Conservation (phyloP, 2,113 vertebrate genomes). For the Okapia johnstoni region DNA sequence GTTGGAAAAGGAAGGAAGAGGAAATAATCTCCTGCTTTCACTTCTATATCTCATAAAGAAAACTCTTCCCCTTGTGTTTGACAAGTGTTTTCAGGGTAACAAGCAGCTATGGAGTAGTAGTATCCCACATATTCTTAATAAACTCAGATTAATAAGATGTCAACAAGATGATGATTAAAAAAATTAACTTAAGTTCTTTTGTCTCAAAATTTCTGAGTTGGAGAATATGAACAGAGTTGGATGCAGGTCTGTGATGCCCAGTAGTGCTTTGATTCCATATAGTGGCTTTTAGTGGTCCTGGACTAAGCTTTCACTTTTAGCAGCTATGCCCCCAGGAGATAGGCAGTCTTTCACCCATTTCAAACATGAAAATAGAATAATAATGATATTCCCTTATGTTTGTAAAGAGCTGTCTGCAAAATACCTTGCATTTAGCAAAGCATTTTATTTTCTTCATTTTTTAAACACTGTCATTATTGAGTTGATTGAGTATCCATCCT, state of each 20-base stretch:
- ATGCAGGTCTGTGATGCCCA: neutral
- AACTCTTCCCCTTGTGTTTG: neutral
- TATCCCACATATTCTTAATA: constrained; percentile 22
- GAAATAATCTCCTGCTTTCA: neutral
- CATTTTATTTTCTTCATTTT: constrained; percentile 4
- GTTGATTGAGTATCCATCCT: neutral
- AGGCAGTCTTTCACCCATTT: neutral
- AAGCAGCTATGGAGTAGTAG: neutral
- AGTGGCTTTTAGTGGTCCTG: neutral
- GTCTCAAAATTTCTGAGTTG: neutral
- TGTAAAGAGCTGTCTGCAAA: constrained; percentile 25
- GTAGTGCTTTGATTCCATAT: neutral
- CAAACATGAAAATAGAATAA: constrained; percentile 5
- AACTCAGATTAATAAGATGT: constrained; percentile 17
- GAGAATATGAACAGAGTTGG: neutral
- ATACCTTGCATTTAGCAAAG: neutral
- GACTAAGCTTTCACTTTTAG: neutral
- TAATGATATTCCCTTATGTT: neutral
- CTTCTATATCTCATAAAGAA: constrained; percentile 24
- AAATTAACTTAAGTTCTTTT: neutral
- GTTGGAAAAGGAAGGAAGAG: fast-evolving
- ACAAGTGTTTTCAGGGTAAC: neutral
- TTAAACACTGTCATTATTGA: neutral
- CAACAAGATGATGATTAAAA: neutral
- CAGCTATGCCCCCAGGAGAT: neutral